Conservation (phyloP, 2,113 vertebrate species). For the Leucosticte australis region DNA sequence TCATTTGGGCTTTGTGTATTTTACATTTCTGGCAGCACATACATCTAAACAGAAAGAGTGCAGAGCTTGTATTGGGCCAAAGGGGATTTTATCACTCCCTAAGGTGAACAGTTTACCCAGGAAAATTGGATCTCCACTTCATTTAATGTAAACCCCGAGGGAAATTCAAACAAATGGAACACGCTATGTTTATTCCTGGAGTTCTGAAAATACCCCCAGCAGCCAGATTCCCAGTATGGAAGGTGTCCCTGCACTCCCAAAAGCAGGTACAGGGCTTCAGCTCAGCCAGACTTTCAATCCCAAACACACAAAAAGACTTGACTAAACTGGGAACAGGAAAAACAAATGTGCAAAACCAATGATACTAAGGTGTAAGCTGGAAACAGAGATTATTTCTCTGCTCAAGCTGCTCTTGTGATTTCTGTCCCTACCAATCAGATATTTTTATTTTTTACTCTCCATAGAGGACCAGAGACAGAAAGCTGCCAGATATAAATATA, state of each 20-base stretch:
- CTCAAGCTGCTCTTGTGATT: background rate
- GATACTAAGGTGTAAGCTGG: background rate
- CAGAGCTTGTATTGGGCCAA: slow-evolving; percentile 23
- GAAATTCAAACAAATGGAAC: slow-evolving; percentile 52
- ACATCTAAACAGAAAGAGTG: slow-evolving; percentile 38
- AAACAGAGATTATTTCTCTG: background rate
- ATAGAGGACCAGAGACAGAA: background rate
- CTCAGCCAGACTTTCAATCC: background rate
- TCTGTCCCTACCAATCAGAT: background rate
- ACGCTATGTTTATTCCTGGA: background rate
- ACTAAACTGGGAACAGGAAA: background rate
- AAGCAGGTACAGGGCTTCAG: background rate
- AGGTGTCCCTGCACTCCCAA: background rate
- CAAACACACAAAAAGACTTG: background rate
- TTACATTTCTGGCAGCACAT: slow-evolving; percentile 59
- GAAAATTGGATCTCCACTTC: slow-evolving; percentile 41
- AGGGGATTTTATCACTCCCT: slow-evolving; percentile 38
- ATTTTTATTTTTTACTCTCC: background rate
- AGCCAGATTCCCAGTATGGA: background rate
- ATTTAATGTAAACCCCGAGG: slow-evolving; percentile 37
- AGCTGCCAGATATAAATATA: background rate
- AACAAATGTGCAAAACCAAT: background rate
- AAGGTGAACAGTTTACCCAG: slow-evolving; percentile 45
- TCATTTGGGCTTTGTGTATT: slow-evolving; percentile 59
- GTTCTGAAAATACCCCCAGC: background rate